Conservation (phyloP, 2,797 vertebrate genomes). For the Sternarchorhynchus goeldii region DNA sequence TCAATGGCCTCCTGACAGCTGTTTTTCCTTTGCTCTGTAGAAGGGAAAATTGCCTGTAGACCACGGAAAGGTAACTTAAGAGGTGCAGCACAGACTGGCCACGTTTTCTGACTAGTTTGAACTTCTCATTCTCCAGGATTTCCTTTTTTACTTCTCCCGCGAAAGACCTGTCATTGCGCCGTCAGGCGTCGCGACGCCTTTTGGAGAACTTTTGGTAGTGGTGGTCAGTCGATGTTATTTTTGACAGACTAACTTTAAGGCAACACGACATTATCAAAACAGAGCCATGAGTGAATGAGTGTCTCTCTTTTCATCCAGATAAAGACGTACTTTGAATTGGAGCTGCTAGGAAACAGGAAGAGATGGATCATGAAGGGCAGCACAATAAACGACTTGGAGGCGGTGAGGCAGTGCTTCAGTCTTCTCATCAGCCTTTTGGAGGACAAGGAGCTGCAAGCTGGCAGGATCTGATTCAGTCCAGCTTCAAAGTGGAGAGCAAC, state of each 20-base stretch:
- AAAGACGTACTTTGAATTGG: slow-evolving; percentile 97
- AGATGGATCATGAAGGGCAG: slow-evolving; percentile 95
- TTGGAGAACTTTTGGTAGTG: slow-evolving; percentile 8
- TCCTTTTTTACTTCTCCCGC: slow-evolving; percentile 30
- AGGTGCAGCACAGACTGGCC: not conserved
- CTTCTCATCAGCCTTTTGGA: slow-evolving; percentile 92
- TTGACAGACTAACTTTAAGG: slow-evolving; percentile 11
- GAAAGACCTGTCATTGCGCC: slow-evolving; percentile 22
- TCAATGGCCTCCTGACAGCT: slow-evolving; percentile 32
- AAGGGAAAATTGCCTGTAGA: slow-evolving; percentile 50
- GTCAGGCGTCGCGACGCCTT: not conserved
- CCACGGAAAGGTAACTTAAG: slow-evolving; percentile 56
- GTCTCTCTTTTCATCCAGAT: slow-evolving; percentile 73
- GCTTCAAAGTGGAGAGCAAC: slow-evolving; percentile 55
- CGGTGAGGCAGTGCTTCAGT: slow-evolving; percentile 89
- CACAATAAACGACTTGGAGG: slow-evolving; percentile 85
- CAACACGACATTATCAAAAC: slow-evolving; percentile 30
- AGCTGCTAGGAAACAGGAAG: slow-evolving; percentile 92
- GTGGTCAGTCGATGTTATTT: slow-evolving; percentile 15
- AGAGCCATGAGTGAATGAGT: slow-evolving; percentile 29
- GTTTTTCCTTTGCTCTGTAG: slow-evolving; percentile 18
- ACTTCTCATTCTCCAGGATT: slow-evolving; percentile 14
- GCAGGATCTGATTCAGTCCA: slow-evolving; percentile 84
- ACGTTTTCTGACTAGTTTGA: slow-evolving; percentile 36
- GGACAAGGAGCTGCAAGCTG: slow-evolving; percentile 87